Conservation (phyloP, 2,797 vertebrate species). For the Gallinago nigripennis region DNA sequence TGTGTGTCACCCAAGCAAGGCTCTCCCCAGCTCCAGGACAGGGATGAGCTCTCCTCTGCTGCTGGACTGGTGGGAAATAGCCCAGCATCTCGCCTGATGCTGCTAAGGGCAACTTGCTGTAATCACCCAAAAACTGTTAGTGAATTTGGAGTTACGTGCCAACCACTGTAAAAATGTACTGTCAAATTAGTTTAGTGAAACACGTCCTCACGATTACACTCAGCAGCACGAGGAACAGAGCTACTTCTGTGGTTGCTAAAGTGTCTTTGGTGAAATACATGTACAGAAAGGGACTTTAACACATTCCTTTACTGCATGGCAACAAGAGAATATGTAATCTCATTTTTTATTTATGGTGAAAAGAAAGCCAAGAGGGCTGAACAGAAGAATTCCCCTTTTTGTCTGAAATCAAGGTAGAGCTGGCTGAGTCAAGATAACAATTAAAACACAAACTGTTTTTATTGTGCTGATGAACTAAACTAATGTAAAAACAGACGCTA, state of each 20-base stretch:
- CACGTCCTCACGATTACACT: not conserved
- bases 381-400: not conserved
- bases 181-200: not conserved
- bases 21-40: not conserved
- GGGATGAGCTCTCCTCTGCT: not conserved
- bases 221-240: not conserved
- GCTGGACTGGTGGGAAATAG: not conserved
- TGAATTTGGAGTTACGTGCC: not conserved
- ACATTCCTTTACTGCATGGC: not conserved
- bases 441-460: not conserved
- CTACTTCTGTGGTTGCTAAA: not conserved
- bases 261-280: not conserved
- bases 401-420: not conserved
- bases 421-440: not conserved
- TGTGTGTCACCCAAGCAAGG: not conserved
- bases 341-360: not conserved
- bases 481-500: not conserved
- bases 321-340: not conserved
- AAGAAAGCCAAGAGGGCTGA: not conserved
- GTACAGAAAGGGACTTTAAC: not conserved
- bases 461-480: not conserved
- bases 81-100: not conserved
- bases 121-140: accelerated
- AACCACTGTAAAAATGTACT: not conserved
- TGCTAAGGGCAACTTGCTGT: too few species aligned